These are phyloP conservation scores for Alligator sinensis DNA, from an alignment of 2,113 vertebrate species.

Conservation along the genomic window DNA sequence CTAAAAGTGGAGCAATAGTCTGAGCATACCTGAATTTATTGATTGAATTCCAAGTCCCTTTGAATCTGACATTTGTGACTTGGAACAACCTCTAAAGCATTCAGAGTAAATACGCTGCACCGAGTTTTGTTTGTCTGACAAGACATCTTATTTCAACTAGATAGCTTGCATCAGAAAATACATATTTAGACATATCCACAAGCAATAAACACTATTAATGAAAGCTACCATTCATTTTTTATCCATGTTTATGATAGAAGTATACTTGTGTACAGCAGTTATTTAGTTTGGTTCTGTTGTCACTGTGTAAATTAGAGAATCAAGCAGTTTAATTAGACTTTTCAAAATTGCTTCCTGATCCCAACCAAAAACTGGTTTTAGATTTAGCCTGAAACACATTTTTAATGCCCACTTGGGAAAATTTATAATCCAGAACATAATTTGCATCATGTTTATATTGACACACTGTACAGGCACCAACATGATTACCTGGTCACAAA, in stretches of 20 bases:
- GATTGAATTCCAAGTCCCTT: not conserved
- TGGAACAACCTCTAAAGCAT: not conserved
- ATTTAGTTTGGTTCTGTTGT: not conserved
- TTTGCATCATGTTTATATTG: not conserved
- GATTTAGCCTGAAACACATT: not conserved
- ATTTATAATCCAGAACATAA: not conserved
- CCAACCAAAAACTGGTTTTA: not conserved
- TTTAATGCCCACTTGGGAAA: not conserved
- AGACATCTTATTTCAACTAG: not conserved
- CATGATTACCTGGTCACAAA: constrained; percentile 5
- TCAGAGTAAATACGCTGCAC: not conserved
- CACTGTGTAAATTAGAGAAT: not conserved
- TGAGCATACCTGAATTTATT: not conserved
- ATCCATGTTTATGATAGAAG: not conserved
- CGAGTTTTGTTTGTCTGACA: not conserved
- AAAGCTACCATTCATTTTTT: not conserved
- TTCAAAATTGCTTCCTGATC: not conserved
- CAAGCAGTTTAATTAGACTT: not conserved
- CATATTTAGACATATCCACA: accelerated
- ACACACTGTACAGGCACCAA: not conserved
- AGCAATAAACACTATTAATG: not conserved
- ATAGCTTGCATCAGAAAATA: not conserved
- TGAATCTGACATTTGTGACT: not conserved
- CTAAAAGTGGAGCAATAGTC: not conserved
- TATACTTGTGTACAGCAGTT: not conserved